Evolutionary conservation across 2,797 vertebrate species (phyloP), one percentile per base, ranked within the genome.

Genomic region (Eulemur rubriventer): DNA sequence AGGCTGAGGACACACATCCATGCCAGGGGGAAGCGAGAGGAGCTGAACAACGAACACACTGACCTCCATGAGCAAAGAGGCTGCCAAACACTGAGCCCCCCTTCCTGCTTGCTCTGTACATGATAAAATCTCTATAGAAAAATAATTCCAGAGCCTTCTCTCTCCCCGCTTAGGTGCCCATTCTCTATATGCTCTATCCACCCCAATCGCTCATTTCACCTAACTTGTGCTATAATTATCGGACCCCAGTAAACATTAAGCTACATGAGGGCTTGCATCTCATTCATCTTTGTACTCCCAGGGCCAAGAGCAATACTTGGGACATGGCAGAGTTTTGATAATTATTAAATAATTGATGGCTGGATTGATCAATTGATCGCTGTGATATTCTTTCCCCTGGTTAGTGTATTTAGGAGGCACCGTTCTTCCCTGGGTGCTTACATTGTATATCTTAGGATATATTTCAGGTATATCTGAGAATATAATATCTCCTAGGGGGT

Each of bases 271-370:
- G 9, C 7, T 33, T 35, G 4, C 7, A 6, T 76, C 24, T 75
- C n/a, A 13, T 5, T 67, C 11, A 20, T n/a, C 35, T 88, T 88
- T 81, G 10, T 67, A 65, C 35, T 92, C 33, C 52, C 18, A 38
- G 4, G 65, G 7, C 61, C 67, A 65, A 72, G 7, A 90, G 43
- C 59, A 80, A 86, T 43, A 13, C 22, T 67, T 41, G 18, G 28
- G 57, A 83, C 1, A 4, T 2, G 22, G 43, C 0, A 79, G 24
- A 67, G 38, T 76, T 82, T 95, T 79, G 73, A 28, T 72, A 13
- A 81, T 28, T 80, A 65, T 46, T 83, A 82, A 96, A 83, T 69
- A 81, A 85, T 35, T 38, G 65, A 57, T 48, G n/a, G 41, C 2
- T 18, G 12, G 52, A 73, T 50, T 11, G 41, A 92, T 59, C 26